phyloP scores from a whole-genome alignment of 2,888 invertebrate genomes.

The Drosophila testacea region DNA sequence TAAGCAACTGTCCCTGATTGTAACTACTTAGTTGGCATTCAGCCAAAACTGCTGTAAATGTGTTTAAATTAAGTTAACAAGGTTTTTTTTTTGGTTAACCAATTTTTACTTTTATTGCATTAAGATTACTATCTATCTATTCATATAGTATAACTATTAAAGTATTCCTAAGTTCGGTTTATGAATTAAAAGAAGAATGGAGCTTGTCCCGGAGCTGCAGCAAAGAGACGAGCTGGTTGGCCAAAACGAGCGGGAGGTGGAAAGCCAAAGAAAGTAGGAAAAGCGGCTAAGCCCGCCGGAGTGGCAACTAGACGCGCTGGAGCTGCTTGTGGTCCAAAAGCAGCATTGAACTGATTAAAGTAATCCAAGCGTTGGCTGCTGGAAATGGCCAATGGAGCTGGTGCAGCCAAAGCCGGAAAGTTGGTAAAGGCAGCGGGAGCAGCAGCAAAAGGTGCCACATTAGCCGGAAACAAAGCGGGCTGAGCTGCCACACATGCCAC shows the following conservation, averaged over 20 bases:
- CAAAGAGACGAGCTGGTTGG: conserved; percentile 50
- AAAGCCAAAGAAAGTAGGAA: conserved; percentile 33
- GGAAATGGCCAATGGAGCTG: conserved; percentile 60
- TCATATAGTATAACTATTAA: neutral
- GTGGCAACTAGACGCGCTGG: conserved; percentile 58
- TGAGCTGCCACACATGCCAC: conserved; percentile 36
- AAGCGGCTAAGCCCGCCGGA: conserved; percentile 42
- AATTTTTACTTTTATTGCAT: conserved; percentile 52
- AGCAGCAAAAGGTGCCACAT: conserved; percentile 8
- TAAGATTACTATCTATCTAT: neutral
- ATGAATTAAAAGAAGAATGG: conserved; percentile 42
- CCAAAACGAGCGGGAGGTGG: conserved; percentile 40
- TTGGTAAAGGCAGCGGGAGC: conserved; percentile 27
- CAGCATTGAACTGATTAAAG: conserved; percentile 74
- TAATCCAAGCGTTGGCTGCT: conserved; percentile 78
- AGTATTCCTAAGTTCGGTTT: neutral
- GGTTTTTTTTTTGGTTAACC: conserved; percentile 49
- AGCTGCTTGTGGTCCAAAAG: conserved; percentile 54
- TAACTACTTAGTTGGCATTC: conserved; percentile 28
- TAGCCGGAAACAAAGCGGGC: conserved; percentile 38
- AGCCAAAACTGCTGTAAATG: conserved; percentile 11
- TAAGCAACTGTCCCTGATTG: neutral
- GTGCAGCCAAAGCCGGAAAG: conserved; percentile 19
- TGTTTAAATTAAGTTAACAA: neutral
- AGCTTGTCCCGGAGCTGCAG: conserved; percentile 34